Base-by-base conservation (phyloP, 2,888 invertebrate genomes). In the Amiota communis region DNA sequence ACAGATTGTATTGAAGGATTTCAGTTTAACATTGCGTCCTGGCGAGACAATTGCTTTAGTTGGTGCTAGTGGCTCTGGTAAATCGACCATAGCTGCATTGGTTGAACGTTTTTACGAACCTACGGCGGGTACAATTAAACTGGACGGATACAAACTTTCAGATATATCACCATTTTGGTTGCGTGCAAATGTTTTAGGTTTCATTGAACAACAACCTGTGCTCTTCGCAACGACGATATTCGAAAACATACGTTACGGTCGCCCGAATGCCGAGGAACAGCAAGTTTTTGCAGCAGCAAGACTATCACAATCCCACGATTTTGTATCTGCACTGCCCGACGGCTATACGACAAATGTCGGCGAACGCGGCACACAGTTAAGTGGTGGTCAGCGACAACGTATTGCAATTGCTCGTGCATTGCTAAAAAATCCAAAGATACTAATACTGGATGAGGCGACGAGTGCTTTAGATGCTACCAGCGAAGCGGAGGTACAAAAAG, bases 351-450 rank as follows among this genome's bases (percentile, higher is more conserved):
- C 98, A 0, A 87, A 94, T 80, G 95, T 97, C 0, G 98, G 98
- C 0, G 98, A 98, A 90, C 91, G 98, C 72, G 98, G 98, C 0
- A 93, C 94, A 71, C 94, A 97, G n/a, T 92, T 98, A 53, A 97
- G 97, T 65, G 98, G 98, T 0, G 98, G 98, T 0, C 98, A 98
- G 90, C 96, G 97, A 80, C 98, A 98, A 88, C 91, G 98, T 78
- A 95, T 98, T 76, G 98, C 98, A 0, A 98, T 99, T 76, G 98
- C 98, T 0, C 91, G 98, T 72, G 98, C 98, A 0, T 91, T 98
- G 59, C 90, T 99, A 0, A 98, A 98, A 89, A 93, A 97, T 87
- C 98, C 98, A 0, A 93, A 94, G 2, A 92, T 97, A 73, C 91
- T 98, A 68, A 94, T 97, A 85, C 89, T 98, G 74, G 98, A 98